These are phyloP conservation scores for Pocillopora verrucosa DNA, from an alignment of 64 coral and sea anemone genomes.

Conservation along the genomic window DNA sequence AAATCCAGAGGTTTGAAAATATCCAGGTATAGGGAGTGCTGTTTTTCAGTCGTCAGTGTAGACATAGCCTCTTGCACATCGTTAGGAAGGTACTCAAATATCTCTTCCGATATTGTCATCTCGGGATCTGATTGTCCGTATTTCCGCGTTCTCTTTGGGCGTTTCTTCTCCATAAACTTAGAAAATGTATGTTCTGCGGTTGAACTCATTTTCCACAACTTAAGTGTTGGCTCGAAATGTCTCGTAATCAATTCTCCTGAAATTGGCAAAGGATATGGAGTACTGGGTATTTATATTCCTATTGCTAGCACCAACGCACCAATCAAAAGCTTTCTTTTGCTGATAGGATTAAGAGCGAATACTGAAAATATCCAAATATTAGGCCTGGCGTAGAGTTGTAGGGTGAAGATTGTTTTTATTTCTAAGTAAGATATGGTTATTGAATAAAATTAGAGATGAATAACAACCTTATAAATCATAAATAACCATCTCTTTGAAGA, in stretches of 20 bases:
- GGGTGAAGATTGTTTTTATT: neutral
- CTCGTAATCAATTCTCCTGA: too few species aligned
- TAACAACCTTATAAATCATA: neutral
- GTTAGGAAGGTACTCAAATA: neutral
- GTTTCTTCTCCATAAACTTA: neutral
- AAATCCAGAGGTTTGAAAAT: slow-evolving; percentile 22
- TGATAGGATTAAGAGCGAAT: neutral
- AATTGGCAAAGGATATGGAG: too few species aligned
- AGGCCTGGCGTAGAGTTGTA: too few species aligned
- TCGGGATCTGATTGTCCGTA: neutral
- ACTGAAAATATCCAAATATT: neutral
- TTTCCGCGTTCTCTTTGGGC: neutral
- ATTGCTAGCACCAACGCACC: neutral
- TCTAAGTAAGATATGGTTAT: neutral
- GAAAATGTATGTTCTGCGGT: neutral
- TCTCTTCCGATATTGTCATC: neutral
- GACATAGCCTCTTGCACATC: neutral
- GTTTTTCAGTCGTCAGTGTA: neutral
- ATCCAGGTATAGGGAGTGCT: neutral
- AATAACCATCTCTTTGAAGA: neutral
- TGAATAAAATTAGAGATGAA: neutral
- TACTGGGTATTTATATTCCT: neutral
- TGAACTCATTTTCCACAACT: neutral
- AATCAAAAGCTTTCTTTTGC: neutral
- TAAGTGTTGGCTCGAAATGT: neutral